Evolutionary conservation across 2,888 invertebrate species (phyloP).

Genomic region (Sisyra terminalis): DNA sequence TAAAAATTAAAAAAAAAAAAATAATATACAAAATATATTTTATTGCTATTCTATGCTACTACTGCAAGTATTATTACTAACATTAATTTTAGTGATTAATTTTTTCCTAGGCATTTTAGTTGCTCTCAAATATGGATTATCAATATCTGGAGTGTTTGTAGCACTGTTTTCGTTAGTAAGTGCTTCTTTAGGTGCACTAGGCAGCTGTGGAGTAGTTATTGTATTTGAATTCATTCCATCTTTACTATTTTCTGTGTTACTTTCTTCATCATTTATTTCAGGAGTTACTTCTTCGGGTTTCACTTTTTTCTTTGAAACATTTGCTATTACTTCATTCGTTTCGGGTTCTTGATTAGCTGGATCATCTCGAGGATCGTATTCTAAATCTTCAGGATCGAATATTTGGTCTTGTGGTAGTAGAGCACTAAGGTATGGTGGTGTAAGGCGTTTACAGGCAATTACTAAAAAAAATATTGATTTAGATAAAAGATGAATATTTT

Average conservation of each 20-base stretch:
- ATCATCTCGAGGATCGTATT: constrained; percentile 50
- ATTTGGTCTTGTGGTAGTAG: constrained; percentile 87
- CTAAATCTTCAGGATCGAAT: constrained; percentile 76
- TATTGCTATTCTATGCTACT: constrained; percentile 6
- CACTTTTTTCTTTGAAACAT: constrained; percentile 14
- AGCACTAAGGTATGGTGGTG: constrained; percentile 71
- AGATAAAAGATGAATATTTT: constrained; percentile 3
- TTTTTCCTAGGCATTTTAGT: constrained; percentile 24
- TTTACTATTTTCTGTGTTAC: constrained; percentile 23
- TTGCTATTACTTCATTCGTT: neutral
- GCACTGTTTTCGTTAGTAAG: neutral
- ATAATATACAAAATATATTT: too few species aligned
- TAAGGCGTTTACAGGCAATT: constrained; percentile 68
- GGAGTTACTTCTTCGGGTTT: constrained; percentile 16
- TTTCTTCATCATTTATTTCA: constrained; percentile 22
- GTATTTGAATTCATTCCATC: constrained; percentile 13
- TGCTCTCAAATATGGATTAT: constrained; percentile 52
- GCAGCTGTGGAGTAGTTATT: neutral
- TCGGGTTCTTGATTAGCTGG: constrained; percentile 14
- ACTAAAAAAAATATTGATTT: constrained; percentile 35
- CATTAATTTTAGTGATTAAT: constrained; percentile 7
- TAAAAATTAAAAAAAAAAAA: too few species aligned
- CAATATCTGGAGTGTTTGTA: constrained; percentile 34
- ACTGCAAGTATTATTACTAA: constrained; percentile 6
- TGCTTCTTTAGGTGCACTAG: neutral